phyloP scores from a whole-genome alignment of 37 sponge, comb jelly and placozoan species.

The Cliona cf. orientalis region DNA sequence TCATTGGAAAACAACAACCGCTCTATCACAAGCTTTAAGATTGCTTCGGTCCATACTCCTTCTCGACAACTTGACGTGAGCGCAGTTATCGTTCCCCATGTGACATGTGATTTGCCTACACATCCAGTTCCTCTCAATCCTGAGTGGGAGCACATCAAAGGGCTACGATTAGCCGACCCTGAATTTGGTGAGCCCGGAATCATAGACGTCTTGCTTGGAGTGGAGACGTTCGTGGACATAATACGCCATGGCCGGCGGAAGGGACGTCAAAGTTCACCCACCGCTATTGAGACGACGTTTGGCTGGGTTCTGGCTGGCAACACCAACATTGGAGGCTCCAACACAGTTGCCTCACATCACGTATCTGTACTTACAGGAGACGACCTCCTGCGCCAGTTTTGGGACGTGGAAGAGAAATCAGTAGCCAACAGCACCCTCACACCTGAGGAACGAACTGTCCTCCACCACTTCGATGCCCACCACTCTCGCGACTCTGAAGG shows the following conservation, averaged over 20 bases:
- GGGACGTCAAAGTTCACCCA: too few species aligned
- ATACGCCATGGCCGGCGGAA: conserved; percentile 27
- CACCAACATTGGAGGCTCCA: background rate
- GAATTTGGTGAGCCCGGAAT: conserved; percentile 11
- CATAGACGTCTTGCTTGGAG: conserved; percentile 25
- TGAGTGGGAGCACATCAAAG: conserved; percentile 21
- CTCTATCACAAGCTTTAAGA: background rate
- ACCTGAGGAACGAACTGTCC: conserved; percentile 15
- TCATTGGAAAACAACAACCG: background rate
- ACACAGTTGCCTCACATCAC: background rate
- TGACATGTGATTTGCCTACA: conserved; percentile 22
- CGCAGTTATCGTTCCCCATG: too few species aligned
- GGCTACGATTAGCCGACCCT: conserved; percentile 21
- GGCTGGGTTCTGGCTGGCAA: conserved; percentile 39
- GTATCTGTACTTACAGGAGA: conserved; percentile 21
- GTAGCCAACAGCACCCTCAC: conserved; percentile 2
- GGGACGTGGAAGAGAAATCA: conserved; percentile 49
- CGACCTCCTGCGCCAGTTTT: conserved; percentile 32
- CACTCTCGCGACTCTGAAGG: conserved; percentile 22
- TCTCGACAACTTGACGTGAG: too few species aligned
- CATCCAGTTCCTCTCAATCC: background rate
- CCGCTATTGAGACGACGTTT: too few species aligned
- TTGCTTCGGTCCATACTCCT: too few species aligned
- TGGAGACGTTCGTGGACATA: conserved; percentile 9
- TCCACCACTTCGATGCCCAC: conserved; percentile 28